These are phyloP conservation scores for Oceanites oceanicus DNA, from an alignment of 2,113 vertebrate species.

Conservation along the genomic window DNA sequence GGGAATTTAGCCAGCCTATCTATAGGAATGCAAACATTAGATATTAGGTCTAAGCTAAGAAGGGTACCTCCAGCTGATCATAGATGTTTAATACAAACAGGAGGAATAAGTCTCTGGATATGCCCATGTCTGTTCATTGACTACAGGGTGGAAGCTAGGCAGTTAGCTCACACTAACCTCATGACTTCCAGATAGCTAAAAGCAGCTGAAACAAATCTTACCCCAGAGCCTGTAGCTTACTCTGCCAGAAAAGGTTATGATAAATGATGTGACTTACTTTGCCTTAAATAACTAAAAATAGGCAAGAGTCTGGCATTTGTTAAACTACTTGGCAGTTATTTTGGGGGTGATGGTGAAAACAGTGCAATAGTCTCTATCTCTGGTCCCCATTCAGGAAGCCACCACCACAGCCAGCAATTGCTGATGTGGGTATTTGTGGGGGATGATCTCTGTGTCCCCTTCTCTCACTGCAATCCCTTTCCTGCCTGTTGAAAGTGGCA, in stretches of 20 bases:
- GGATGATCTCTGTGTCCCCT: background rate
- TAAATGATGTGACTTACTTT: background rate
- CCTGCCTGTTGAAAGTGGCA: background rate
- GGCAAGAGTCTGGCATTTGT: background rate
- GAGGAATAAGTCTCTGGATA: background rate
- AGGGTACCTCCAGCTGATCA: background rate
- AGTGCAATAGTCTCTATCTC: background rate
- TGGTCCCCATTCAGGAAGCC: background rate
- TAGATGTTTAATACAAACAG: background rate
- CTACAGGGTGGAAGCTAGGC: background rate
- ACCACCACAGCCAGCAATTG: background rate
- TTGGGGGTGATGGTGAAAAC: background rate
- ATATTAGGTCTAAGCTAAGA: background rate
- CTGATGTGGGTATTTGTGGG: background rate
- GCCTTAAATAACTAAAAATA: background rate
- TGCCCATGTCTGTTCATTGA: background rate
- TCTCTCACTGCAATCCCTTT: background rate
- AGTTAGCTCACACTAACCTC: background rate
- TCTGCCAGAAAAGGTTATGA: background rate
- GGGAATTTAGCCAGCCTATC: background rate
- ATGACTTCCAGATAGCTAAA: background rate
- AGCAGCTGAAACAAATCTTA: background rate
- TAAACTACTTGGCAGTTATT: background rate
- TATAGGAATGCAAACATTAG: background rate
- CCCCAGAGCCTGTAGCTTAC: background rate